Conservation (phyloP, 1,140 invertebrate genomes). For the Hirudo medicinalis region DNA sequence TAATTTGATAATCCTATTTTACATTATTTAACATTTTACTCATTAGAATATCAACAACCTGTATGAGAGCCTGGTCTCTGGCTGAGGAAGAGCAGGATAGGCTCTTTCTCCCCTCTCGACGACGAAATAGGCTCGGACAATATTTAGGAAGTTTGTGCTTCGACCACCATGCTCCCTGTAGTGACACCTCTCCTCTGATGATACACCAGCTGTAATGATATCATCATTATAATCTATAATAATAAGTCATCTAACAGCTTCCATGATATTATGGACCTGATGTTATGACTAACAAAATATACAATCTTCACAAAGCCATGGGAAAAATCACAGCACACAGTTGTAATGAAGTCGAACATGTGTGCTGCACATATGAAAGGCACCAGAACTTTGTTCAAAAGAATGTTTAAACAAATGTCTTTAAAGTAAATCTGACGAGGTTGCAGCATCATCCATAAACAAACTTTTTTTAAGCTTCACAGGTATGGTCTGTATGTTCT, state of each 20-base stretch:
- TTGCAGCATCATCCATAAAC: not conserved
- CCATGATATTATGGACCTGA: too few species aligned
- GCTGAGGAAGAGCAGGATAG: not conserved
- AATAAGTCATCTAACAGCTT: too few species aligned
- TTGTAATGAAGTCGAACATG: not conserved
- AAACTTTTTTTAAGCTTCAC: conserved; percentile 22
- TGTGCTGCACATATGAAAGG: not conserved
- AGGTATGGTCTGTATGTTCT: conserved; percentile 21
- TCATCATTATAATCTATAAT: not conserved
- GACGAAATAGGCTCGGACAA: conserved; percentile 21
- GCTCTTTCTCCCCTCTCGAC: conserved; percentile 4
- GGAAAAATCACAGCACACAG: not conserved
- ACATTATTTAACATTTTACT: too few species aligned
- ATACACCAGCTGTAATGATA: conserved; percentile 10
- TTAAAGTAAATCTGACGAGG: not conserved
- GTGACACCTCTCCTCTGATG: conserved; percentile 20
- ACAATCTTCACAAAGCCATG: too few species aligned
- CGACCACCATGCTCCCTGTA: conserved; percentile 19
- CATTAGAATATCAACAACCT: not conserved
- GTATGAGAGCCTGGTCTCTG: conserved; percentile 16
- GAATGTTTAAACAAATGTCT: not conserved
- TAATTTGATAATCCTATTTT: too few species aligned
- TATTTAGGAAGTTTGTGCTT: conserved; percentile 18
- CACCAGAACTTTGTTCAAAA: not conserved
- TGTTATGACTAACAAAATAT: too few species aligned